Base-by-base conservation (phyloP, 2,113 vertebrate species). In the Salvelinus namaycush region DNA sequence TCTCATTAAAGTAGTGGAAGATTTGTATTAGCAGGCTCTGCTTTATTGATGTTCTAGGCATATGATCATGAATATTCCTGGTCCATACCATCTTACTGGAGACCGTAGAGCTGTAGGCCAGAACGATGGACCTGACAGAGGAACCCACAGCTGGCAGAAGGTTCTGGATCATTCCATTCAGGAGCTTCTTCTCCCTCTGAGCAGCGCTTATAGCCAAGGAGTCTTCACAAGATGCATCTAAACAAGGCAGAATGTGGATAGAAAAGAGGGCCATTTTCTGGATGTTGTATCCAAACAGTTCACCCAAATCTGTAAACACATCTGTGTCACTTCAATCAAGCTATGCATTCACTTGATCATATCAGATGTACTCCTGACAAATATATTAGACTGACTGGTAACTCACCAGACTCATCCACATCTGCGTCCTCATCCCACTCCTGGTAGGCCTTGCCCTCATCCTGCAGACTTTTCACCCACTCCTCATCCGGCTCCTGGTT, bases 401-500 rank as follows among this genome's bases (percentile, higher is more conserved):
- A 4, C 73, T 89, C 75, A 99, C 98, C 98, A 68, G 98, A 96
- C 83, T 99, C 98, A 75, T 99, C 98, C 67, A 98, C 92, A 72
- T 99, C 98, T 0, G 97, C 98, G 66, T 99, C 98, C 90, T 99
- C 98, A 70, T 99, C 98, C 96, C 96, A 97, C 44, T 98, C 94
- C 86, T 97, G 97, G 88, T 96, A 99, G 79, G 96, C 97, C 51
- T 89, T 95, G 34, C 95, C 95, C 87, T 97, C 96, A 34, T 97
- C 95, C 89, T 95, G 89, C 66, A 95, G 93, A 12, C 91, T 96
- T 87, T 88, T 94, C 72, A 97, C 94, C 96, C 97, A 99, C 16
- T 96, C 95, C 3, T 97, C 96, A 76, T 98, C 95, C 22, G 96
- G 96, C 69, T 98, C 97, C 0, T 87, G 95, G 82, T 97, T 95